Evolutionary conservation across 2,888 invertebrate genomes (phyloP), one percentile per base, ranked within the genome.

Genomic region (Anthrax anthrax): DNA sequence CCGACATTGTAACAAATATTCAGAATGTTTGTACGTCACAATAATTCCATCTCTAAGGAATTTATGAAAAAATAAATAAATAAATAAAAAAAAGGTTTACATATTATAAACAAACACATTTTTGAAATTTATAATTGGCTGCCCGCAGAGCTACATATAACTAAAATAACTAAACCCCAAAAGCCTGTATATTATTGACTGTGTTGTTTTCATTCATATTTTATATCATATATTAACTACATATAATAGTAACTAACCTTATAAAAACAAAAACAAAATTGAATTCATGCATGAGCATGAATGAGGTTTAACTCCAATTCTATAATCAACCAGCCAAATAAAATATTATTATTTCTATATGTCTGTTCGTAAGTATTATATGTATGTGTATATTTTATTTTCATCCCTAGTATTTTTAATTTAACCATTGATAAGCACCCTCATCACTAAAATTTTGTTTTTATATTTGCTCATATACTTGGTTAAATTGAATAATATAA

Each of bases 121-220:
- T 49, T 49, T 40, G 18, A 49, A 49, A 47, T 49, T 44, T 49
- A n/a, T n/a, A 49, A 49, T 49, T 49, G 49, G 49, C 49, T 42
- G 43, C 47, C 47, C 42, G 44, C 47, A 42, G 49, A 47, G 40
- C 8, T n/a, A n/a, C n/a, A n/a, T n/a, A n/a, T n/a, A n/a, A n/a
- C n/a, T n/a, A n/a, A 8, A 8, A 45, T 44, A 41, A 36, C 23
- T 44, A 27, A 39, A 41, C 13, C 41, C 42, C 38, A 19, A 32
- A 9, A 19, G 14, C 44, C 19, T 37, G n/a, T n/a, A 37, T 39
- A 32, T 12, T 32, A 32, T 32, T 32, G 29, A 32, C 29, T 32
- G 10, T 32, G 13, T 12, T 32, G 12, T 32, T 9, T 32, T 12
- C 9, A 12, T n/a, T n/a, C n/a, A n/a, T n/a, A n/a, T n/a, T n/a